phyloP scores from a whole-genome alignment of 2,797 vertebrate genomes.

The Anniella stebbinsi region DNA sequence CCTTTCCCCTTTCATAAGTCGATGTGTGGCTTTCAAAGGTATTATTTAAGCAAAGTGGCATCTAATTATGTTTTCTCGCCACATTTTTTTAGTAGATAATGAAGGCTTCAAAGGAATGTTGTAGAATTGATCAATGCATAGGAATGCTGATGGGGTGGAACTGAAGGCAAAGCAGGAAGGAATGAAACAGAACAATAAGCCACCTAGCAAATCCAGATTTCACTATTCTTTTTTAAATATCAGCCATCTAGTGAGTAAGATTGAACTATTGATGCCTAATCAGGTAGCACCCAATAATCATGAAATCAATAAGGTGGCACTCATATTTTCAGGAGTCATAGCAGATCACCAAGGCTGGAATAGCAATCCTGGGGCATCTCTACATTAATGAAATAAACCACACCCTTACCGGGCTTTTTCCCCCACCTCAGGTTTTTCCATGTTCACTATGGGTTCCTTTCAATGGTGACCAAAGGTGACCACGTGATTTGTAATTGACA shows the following conservation, averaged over 20 bases:
- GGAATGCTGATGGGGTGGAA: constrained; percentile 63
- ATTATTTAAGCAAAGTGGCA: constrained; percentile 76
- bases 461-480: too few relatives aligned
- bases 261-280: constrained; percentile 15
- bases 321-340: constrained; percentile 41
- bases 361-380: not conserved
- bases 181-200: constrained; percentile 44
- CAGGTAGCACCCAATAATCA: constrained; percentile 44
- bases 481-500: too few relatives aligned
- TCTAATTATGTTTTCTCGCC: constrained; percentile 76
- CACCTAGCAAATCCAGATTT: constrained; percentile 10
- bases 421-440: too few relatives aligned
- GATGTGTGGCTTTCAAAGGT: constrained; percentile 64
- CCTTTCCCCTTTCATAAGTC: constrained; percentile 61
- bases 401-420: too few relatives aligned
- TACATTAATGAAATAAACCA: too few relatives aligned
- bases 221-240: not conserved
- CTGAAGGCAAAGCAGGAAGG: not conserved
- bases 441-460: too few relatives aligned
- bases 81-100: constrained; percentile 68
- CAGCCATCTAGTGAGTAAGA: constrained; percentile 44
- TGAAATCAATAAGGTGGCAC: constrained; percentile 51
- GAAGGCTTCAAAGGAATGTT: constrained; percentile 61
- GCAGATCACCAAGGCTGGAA: not conserved
- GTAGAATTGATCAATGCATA: constrained; percentile 58